Base-by-base conservation (phyloP, 2,797 vertebrate genomes). In the Bradypodion ventrale region DNA sequence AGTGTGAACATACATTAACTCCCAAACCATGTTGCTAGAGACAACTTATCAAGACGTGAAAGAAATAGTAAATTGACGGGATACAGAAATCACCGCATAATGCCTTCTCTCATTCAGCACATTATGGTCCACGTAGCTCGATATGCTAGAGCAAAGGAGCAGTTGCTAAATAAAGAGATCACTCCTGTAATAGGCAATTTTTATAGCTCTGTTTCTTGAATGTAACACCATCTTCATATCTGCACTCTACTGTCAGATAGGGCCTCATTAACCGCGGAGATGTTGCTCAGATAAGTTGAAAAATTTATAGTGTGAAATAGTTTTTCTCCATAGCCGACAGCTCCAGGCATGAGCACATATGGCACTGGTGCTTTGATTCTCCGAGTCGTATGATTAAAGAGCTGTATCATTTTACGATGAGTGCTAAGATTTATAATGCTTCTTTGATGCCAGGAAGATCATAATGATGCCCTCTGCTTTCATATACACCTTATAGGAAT, bases 231-330 rank as follows among this genome's bases (percentile, higher is more conserved):
- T 75, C 49, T 77, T 0, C 0, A n/a, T 80, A 25, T 0, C 0
- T 80, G 25, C 8, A 72, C 80, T 0, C 0, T 84, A 85, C 89
- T 15, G 62, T 80, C 83, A 89, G 83, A 80, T 86, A 75, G 75
- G 85, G 76, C 78, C 82, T 92, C 91, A 87, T 93, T 90, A 88
- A 3, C 70, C 63, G 10, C 56, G 88, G 87, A 90, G 89, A 79
- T 84, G 69, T 81, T 91, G 86, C 87, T 90, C 87, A 90, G 89
- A 79, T 86, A 80, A 86, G 83, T 88, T 87, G 83, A 88, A 1
- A 75, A 23, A 29, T 10, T 90, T 10, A 0, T 56, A 80, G 46
- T 12, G n/a, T 79, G 84, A 93, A 86, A 83, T 60, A 82, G 42
- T 56, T 10, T 83, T 85, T 19, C 84, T 69, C 78, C 59, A 44